Percentiles rank a stretch among this genome's conserved stretches.
phyloP scores from a whole-genome alignment of 1,140 invertebrate genomes.

The Drosophila gunungcola region DNA sequence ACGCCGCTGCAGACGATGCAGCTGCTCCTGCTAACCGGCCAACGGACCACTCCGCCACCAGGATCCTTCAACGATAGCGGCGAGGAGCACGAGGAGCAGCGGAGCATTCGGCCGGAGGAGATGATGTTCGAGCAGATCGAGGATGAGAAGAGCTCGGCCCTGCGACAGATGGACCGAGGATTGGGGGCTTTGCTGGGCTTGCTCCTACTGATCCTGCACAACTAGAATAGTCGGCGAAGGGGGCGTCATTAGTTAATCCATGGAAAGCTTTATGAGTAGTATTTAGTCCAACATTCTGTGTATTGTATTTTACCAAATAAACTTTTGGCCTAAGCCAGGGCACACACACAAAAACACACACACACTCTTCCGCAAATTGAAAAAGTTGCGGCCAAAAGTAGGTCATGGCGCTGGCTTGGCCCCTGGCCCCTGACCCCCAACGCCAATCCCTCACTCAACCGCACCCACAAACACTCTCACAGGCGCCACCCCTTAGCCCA shows the following conservation, averaged over 20 bases:
- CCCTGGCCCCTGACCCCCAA: conserved; percentile 13
- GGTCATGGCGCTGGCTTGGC: conserved; percentile 67
- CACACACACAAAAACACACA: conserved; percentile 37
- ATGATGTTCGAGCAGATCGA: conserved; percentile 38
- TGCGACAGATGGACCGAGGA: conserved; percentile 11
- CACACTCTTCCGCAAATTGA: conserved; percentile 60
- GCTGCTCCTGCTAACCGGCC: conserved; percentile 39
- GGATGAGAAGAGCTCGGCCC: conserved; percentile 14
- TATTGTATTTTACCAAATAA: conserved; percentile 75
- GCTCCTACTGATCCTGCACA: conserved; percentile 30
- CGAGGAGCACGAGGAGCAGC: conserved; percentile 13
- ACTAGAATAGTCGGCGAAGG: background rate
- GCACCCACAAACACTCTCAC: conserved; percentile 9
- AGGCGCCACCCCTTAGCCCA: conserved; percentile 14
- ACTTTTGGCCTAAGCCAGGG: conserved; percentile 53
- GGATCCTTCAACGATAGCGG: background rate
- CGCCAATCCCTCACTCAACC: conserved; percentile 7
- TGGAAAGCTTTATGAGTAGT: conserved; percentile 71
- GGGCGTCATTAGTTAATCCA: conserved; percentile 48
- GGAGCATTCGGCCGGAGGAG: conserved; percentile 38
- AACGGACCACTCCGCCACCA: conserved; percentile 23
- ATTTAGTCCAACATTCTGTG: conserved; percentile 61
- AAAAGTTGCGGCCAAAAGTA: conserved; percentile 72
- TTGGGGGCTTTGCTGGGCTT: conserved; percentile 46
- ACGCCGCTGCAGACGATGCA: conserved; percentile 57